Conservation (phyloP, 92 coral and sea anemone species). For the Porites rus region DNA sequence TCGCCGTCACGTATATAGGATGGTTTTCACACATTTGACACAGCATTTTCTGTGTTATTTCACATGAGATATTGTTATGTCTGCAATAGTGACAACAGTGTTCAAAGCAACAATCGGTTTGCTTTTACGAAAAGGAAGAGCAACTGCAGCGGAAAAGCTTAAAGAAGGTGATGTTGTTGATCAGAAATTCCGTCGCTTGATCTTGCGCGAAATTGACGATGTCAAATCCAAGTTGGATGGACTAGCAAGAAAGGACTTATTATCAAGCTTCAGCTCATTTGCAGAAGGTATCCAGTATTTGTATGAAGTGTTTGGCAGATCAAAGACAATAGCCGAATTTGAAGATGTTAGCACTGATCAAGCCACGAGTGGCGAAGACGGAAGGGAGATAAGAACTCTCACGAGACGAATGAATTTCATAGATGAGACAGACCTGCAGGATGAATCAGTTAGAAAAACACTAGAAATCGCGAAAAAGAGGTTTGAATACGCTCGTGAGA, state of each 20-base stretch:
- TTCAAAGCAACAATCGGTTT: neutral
- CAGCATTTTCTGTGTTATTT: too few species aligned
- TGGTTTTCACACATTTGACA: too few species aligned
- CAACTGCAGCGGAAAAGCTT: slow-evolving; percentile 7
- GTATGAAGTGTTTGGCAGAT: slow-evolving; percentile 4
- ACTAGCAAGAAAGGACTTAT: slow-evolving; percentile 25
- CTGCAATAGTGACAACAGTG: neutral
- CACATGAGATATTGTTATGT: neutral
- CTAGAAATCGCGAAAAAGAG: slow-evolving; percentile 4
- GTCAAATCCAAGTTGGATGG: slow-evolving; percentile 37
- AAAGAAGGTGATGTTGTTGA: slow-evolving; percentile 34
- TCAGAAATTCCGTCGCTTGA: slow-evolving; percentile 18
- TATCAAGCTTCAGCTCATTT: slow-evolving; percentile 9
- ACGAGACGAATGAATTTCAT: neutral
- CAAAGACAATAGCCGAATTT: neutral
- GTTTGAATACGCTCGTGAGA: slow-evolving; percentile 18
- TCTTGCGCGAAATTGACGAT: slow-evolving; percentile 36
- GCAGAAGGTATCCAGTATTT: neutral
- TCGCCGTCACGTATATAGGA: too few species aligned
- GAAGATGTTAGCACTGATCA: neutral
- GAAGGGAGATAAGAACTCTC: neutral
- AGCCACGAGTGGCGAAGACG: neutral
- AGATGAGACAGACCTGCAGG: neutral
- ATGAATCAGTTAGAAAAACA: neutral
- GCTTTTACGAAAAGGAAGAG: neutral